Evolutionary conservation across 1,140 invertebrate genomes (phyloP), one percentile per base, ranked within the genome.

Genomic region (Reticulitermes speratus): DNA sequence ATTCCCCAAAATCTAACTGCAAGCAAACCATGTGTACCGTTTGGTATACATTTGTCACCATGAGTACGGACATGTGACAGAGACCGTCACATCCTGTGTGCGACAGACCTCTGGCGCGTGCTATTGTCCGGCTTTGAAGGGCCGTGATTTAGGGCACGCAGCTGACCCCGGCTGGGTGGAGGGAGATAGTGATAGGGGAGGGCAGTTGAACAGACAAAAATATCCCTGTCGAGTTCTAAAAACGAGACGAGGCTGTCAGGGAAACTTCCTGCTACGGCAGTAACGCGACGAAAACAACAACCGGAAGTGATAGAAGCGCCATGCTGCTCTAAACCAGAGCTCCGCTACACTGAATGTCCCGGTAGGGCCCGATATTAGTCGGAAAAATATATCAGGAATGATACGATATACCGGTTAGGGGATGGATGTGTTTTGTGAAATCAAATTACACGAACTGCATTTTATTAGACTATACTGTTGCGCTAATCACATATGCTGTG

Each of bases 181-280:
- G 14, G 25, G 14, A 30, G 65, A 75, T 30, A 75, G 1, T 30
- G 65, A 75, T 75, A 75, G 65, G 65, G 65, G 65, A 30, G 12
- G 65, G 65, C 65, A n/a, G n/a, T 25, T 14, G 65, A 75, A 75
- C 65, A 75, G 65, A 75, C 65, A n/a, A 75, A 75, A 75, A 75
- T 75, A 75, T 75, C 65, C 65, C 65, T 75, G 25, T 75, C 65
- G 65, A 30, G 65, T 25, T 75, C 65, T 75, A 75, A 75, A 75
- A 75, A 75, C 65, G 65, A 75, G 65, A 75, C n/a, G 65, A 75
- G 65, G n/a, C 65, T 75, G 65, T 75, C 65, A 75, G 65, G 65
- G 65, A 30, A 75, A 75, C 65, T 75, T 75, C 65, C 65, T 75
- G 65, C 65, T 30, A 16, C 25, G 30, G 65, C 65, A 75, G 52